Conservation (phyloP, 2,797 vertebrate species). For the Alexandromys oeconomus region DNA sequence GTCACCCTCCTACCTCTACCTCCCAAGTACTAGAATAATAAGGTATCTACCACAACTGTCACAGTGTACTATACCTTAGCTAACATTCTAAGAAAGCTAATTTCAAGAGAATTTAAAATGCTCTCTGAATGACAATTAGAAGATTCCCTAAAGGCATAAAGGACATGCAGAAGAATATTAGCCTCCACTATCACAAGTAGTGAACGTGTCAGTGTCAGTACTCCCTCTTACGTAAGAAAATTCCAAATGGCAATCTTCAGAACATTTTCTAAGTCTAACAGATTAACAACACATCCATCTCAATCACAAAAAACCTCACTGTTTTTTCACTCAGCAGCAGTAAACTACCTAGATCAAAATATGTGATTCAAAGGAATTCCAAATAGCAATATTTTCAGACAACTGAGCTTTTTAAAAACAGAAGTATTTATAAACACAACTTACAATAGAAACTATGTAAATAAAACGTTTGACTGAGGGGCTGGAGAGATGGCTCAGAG, state of each 20-base stretch:
- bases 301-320: neutral
- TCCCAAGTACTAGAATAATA: neutral
- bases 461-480: constrained; percentile 7
- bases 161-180: constrained; percentile 23
- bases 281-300: neutral
- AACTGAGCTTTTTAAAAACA: constrained; percentile 29
- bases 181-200: neutral
- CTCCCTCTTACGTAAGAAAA: constrained; percentile 35
- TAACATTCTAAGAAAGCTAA: constrained; percentile 23
- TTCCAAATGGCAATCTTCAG: constrained; percentile 1
- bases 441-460: constrained; percentile 48
- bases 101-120: constrained; percentile 33
- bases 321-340: neutral
- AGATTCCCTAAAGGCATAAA: constrained; percentile 7
- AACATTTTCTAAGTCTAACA: constrained; percentile 41
- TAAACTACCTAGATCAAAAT: constrained; percentile 39
- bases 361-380: constrained; percentile 42
- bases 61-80: neutral
- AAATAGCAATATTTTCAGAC: constrained; percentile 25
- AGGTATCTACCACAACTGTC: neutral
- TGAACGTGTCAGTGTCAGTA: neutral
- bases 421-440: constrained; percentile 24
- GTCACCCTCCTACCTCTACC: neutral
- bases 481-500: too few species aligned
- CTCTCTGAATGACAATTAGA: constrained; percentile 31